Evolutionary conservation across 2,888 invertebrate genomes (phyloP).

Genomic region (Byasa hedistus): DNA sequence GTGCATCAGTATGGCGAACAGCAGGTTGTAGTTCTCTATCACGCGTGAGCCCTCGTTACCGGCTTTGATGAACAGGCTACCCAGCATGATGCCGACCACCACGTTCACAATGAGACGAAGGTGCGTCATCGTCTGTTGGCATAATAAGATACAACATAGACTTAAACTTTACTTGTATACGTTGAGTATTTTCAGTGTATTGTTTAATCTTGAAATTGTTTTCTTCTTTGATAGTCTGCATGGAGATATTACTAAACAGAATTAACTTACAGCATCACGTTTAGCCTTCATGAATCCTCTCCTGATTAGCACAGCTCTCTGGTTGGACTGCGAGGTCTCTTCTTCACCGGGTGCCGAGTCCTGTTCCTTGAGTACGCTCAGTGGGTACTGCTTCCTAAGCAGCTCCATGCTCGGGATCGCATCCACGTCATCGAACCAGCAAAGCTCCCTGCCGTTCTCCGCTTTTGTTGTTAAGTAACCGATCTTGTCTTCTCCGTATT

Average conservation of each 20-base stretch:
- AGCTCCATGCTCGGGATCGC: conserved; percentile 78
- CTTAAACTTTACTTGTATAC: not conserved
- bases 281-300: conserved; percentile 87
- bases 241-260: not conserved
- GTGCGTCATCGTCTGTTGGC: conserved; percentile 87
- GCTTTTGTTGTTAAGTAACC: conserved; percentile 82
- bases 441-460: conserved; percentile 84
- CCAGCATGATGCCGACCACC: conserved; percentile 87
- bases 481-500: conserved; percentile 91
- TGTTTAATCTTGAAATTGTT: no score
- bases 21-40: conserved; percentile 90
- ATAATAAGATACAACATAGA: not conserved
- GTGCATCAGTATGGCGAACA: conserved; percentile 95
- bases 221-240: no score
- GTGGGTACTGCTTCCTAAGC: conserved; percentile 78
- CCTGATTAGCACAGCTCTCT: conserved; percentile 84
- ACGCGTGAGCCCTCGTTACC: conserved; percentile 89
- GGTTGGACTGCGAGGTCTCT: conserved; percentile 85
- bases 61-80: conserved; percentile 85
- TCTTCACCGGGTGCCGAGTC: conserved; percentile 74
- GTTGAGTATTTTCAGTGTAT: no score
- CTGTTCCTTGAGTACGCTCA: conserved; percentile 68
- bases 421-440: conserved; percentile 84
- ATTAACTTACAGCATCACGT: conserved; percentile 83
- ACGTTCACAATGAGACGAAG: conserved; percentile 87